phyloP scores from a whole-genome alignment of 1,140 invertebrate genomes.

The Arctopsyche grandis region DNA sequence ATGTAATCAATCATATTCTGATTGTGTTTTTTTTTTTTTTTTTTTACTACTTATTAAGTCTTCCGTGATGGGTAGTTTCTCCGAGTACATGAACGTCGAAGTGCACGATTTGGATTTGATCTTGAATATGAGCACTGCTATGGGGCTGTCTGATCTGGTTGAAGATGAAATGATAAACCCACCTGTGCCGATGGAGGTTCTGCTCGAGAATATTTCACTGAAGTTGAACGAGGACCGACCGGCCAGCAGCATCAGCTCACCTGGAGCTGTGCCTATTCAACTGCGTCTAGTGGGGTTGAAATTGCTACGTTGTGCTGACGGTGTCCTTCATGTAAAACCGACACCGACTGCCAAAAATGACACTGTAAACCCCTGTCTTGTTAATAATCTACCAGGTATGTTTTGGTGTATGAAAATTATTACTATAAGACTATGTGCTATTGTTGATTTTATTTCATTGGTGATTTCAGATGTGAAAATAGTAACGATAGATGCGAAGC shows the following conservation, averaged over 20 bases:
- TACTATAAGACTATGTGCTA: too few species aligned
- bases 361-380: not conserved
- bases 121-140: slow-evolving; percentile 83
- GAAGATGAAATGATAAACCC: slow-evolving; percentile 86
- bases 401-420: too few species aligned
- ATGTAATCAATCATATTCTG: not conserved
- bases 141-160: slow-evolving; percentile 80
- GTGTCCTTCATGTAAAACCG: slow-evolving; percentile 75
- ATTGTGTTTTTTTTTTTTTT: slow-evolving; percentile 7
- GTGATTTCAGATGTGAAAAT: not conserved
- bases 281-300: slow-evolving; percentile 76
- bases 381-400: too few species aligned
- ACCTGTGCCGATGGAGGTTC: slow-evolving; percentile 82
- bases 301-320: slow-evolving; percentile 73
- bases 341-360: slow-evolving; percentile 51
- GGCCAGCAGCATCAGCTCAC: slow-evolving; percentile 83
- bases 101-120: slow-evolving; percentile 75
- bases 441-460: too few species aligned
- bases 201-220: slow-evolving; percentile 75
- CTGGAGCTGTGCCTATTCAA: slow-evolving; percentile 82
- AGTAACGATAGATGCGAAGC: slow-evolving; percentile 34
- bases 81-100: slow-evolving; percentile 68
- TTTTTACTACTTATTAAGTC: slow-evolving; percentile 35
- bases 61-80: slow-evolving; percentile 52
- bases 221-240: slow-evolving; percentile 83